phyloP scores from a whole-genome alignment of 2,888 invertebrate species.

The Lasioglossum pauxillum region DNA sequence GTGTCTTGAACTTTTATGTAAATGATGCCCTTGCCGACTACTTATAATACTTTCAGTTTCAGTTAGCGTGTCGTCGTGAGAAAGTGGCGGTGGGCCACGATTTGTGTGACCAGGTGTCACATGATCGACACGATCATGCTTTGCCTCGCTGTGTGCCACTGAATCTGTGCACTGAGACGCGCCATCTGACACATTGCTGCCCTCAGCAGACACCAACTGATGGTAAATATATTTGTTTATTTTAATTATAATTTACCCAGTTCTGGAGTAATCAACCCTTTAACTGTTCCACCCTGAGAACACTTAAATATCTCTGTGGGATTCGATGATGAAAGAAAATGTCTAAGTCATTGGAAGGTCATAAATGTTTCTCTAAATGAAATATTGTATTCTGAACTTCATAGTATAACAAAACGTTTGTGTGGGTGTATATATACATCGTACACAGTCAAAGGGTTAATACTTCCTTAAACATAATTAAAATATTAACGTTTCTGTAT shows the following conservation, averaged over 20 bases:
- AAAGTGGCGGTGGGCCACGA: conserved; percentile 80
- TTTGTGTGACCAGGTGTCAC: conserved; percentile 81
- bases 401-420: neutral
- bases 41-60: conserved; percentile 84
- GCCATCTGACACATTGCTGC: conserved; percentile 93
- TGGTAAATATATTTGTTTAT: conserved; percentile 27
- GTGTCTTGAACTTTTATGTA: conserved; percentile 84
- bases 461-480: neutral
- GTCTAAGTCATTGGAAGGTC: neutral
- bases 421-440: neutral
- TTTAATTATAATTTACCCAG: neutral
- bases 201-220: conserved; percentile 94
- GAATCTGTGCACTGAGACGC: conserved; percentile 94
- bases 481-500: neutral
- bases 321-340: neutral
- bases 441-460: neutral
- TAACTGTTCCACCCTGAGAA: neutral
- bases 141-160: conserved; percentile 86
- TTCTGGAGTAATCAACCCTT: neutral
- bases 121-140: conserved; percentile 82
- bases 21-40: conserved; percentile 84
- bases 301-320: neutral
- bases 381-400: neutral
- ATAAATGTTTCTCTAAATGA: neutral
- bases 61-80: conserved; percentile 82